Evolutionary conservation across 2,888 invertebrate species (phyloP).

Genomic region (Colletes collaris): DNA sequence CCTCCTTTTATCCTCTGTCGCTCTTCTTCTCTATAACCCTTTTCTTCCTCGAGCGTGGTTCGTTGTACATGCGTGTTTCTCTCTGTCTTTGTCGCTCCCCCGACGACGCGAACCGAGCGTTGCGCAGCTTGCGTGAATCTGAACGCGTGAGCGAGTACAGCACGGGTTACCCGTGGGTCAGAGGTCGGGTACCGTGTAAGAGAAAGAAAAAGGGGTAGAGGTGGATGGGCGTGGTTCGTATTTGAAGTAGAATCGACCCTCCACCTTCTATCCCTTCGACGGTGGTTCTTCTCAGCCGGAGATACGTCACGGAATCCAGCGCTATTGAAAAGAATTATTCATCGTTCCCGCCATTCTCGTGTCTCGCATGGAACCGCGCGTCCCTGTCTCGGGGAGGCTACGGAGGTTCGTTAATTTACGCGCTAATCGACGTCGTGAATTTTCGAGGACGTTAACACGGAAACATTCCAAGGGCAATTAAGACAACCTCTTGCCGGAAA

Average conservation of each 20-base stretch:
- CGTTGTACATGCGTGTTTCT: slow-evolving; percentile 11
- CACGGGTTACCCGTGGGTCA: slow-evolving; percentile 74
- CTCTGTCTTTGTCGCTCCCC: not conserved
- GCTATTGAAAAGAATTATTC: slow-evolving; percentile 55
- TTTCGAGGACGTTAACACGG: not conserved
- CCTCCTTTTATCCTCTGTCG: slow-evolving; percentile 1
- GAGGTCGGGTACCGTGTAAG: slow-evolving; percentile 73
- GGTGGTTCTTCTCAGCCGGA: slow-evolving; percentile 28
- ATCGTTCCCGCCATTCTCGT: slow-evolving; percentile 65
- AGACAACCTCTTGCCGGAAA: not conserved
- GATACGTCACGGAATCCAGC: slow-evolving; percentile 56
- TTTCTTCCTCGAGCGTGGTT: slow-evolving; percentile 27
- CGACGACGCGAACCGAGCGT: slow-evolving; percentile 16
- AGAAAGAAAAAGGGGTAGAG: slow-evolving; percentile 70
- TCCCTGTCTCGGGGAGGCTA: not conserved
- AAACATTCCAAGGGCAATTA: not conserved
- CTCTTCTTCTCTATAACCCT: slow-evolving; percentile 37
- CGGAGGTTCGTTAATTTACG: slow-evolving; percentile 53
- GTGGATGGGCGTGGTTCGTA: slow-evolving; percentile 77
- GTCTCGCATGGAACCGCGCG: slow-evolving; percentile 28
- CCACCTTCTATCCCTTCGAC: slow-evolving; percentile 69
- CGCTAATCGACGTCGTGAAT: slow-evolving; percentile 43
- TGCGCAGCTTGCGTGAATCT: slow-evolving; percentile 37
- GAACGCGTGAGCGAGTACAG: slow-evolving; percentile 63
- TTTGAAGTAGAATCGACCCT: slow-evolving; percentile 78